Conservation (phyloP, 2,113 vertebrate species). For the Castor canadensis region DNA sequence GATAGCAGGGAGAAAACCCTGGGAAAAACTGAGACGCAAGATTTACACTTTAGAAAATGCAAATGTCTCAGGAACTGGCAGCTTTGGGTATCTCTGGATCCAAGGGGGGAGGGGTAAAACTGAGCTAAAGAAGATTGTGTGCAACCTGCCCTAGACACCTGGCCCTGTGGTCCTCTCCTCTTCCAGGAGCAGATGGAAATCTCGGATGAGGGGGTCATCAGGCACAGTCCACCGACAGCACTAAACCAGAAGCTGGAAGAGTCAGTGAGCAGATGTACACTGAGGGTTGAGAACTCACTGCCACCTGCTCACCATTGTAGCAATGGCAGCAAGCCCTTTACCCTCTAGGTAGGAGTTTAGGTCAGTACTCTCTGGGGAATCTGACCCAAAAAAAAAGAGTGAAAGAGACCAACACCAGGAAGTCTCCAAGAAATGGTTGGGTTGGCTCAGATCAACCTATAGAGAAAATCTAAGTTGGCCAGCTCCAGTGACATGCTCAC, state of each 20-base stretch:
- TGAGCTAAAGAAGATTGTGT: neutral
- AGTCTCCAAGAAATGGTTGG: neutral
- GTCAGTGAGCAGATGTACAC: neutral
- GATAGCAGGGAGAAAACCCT: slow-evolving; percentile 5
- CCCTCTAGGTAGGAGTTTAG: neutral
- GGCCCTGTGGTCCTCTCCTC: no score
- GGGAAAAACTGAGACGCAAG: neutral
- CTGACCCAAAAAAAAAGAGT: neutral
- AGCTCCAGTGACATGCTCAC: no score
- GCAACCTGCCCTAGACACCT: neutral
- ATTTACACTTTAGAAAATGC: slow-evolving; percentile 17
- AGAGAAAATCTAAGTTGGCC: neutral
- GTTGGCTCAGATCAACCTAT: neutral
- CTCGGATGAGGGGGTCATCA: neutral
- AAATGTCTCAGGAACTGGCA: neutral
- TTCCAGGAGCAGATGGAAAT: neutral
- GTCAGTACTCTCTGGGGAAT: neutral
- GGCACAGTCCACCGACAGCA: neutral
- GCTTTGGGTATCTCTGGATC: neutral
- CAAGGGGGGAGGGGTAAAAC: neutral
- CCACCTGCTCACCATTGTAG: neutral
- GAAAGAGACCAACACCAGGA: neutral
- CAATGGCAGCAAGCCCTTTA: neutral
- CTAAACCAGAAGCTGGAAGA: neutral
- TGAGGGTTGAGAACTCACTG: neutral